Percentiles rank a stretch among this genome's conserved stretches.
Evolutionary conservation across 1,140 invertebrate genomes (phyloP).

Genomic region (Lethocerus indicus): DNA sequence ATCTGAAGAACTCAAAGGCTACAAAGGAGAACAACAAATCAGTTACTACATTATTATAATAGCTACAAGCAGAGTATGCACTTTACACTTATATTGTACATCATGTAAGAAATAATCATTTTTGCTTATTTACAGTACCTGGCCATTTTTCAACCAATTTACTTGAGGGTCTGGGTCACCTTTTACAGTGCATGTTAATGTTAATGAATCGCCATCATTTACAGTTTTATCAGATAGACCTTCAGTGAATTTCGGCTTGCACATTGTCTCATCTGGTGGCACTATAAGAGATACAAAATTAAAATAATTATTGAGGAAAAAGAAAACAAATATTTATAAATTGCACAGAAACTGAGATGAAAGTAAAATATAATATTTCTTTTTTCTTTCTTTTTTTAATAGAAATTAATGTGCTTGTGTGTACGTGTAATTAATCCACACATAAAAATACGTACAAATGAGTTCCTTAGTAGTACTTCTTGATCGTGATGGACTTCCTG

Average conservation of each 20-base stretch:
- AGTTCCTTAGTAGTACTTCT: conserved; percentile 80
- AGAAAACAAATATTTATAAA: too few relatives aligned
- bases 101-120: background rate
- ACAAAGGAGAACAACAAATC: conserved; percentile 14
- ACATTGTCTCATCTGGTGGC: conserved; percentile 74
- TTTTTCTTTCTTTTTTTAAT: too few relatives aligned
- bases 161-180: conserved; percentile 86
- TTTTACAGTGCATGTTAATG: conserved; percentile 57
- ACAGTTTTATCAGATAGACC: conserved; percentile 48
- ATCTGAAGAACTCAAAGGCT: conserved; percentile 54
- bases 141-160: conserved; percentile 67
- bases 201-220: conserved; percentile 64
- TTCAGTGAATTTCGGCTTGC: conserved; percentile 61
- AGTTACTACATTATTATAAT: conserved; percentile 1
- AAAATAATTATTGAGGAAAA: too few relatives aligned
- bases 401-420: too few relatives aligned
- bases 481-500: conserved; percentile 58
- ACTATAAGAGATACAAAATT: too few relatives aligned
- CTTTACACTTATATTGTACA: background rate
- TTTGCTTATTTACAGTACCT: conserved; percentile 26
- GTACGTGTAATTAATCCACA: too few relatives aligned
- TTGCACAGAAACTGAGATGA: too few relatives aligned
- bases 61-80: background rate
- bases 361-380: too few relatives aligned
- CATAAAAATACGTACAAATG: conserved; percentile 51